phyloP scores from a whole-genome alignment of 2,113 vertebrate species.

The Ploceus nigricollis region DNA sequence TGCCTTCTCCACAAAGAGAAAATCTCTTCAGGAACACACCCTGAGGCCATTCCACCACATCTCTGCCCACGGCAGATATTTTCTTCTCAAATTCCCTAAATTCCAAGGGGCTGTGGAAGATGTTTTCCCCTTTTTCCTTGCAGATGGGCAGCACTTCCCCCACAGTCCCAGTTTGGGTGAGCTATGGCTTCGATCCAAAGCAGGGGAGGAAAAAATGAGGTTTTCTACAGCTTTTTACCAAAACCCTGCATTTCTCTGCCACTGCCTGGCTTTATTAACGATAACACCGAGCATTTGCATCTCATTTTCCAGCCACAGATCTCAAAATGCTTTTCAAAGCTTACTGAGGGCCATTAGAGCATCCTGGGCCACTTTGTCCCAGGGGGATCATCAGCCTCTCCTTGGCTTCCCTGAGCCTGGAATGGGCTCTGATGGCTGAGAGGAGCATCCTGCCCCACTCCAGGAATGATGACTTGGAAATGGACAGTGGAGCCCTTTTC shows the following conservation, averaged over 20 bases:
- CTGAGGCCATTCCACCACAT: not conserved
- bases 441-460: not conserved
- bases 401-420: not conserved
- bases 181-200: fast-evolving
- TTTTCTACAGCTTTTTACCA: not conserved
- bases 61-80: not conserved
- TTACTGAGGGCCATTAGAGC: not conserved
- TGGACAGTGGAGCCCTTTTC: not conserved
- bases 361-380: not conserved
- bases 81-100: not conserved
- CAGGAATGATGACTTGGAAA: not conserved
- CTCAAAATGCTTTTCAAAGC: not conserved
- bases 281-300: not conserved
- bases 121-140: not conserved
- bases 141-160: not conserved
- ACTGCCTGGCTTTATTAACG: fast-evolving
- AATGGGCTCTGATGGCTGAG: not conserved
- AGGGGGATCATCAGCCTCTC: not conserved
- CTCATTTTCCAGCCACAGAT: not conserved
- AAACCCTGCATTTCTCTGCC: not conserved
- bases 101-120: not conserved
- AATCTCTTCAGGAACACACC: not conserved
- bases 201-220: not conserved
- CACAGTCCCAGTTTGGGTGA: not conserved
- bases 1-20: not conserved